phyloP scores from a whole-genome alignment of 2,113 vertebrate species.

The Atrichornis clamosus region DNA sequence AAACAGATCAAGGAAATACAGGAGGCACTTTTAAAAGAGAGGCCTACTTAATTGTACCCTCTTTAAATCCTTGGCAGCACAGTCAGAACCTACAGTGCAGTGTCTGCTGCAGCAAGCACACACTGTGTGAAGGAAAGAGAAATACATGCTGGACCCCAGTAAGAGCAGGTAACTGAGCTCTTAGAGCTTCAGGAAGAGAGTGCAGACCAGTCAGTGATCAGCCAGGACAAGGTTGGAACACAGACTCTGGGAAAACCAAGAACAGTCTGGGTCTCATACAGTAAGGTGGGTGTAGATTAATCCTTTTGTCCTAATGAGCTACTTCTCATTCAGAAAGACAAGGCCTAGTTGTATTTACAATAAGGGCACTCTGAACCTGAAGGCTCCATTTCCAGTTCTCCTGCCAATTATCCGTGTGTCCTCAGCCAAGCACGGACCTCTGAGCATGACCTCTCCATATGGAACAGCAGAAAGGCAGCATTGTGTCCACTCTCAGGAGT shows the following conservation, averaged over 20 bases:
- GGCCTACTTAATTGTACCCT: not conserved
- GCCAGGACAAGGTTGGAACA: not conserved
- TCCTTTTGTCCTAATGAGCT: not conserved
- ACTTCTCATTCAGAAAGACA: not conserved
- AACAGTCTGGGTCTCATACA: not conserved
- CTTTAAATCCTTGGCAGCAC: not conserved
- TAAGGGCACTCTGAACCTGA: not conserved
- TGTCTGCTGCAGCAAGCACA: not conserved
- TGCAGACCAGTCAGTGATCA: not conserved
- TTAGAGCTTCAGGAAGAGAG: not conserved
- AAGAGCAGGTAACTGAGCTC: not conserved
- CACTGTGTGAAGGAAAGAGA: not conserved
- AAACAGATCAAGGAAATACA: not conserved
- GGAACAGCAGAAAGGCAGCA: not conserved
- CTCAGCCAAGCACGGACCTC: not conserved
- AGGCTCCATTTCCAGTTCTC: not conserved
- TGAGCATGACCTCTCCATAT: rapidly evolving
- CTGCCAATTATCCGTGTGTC: not conserved
- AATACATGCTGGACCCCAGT: not conserved
- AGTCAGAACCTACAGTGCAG: not conserved
- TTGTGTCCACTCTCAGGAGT: not conserved
- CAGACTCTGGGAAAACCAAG: not conserved
- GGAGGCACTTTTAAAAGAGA: not conserved
- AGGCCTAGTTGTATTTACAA: not conserved
- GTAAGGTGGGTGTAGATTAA: not conserved